A percentile compares a stretch with the other conserved stretches of the same genome.
Evolutionary conservation across 2,113 vertebrate genomes (phyloP).

Genomic region (Nicator chloris): DNA sequence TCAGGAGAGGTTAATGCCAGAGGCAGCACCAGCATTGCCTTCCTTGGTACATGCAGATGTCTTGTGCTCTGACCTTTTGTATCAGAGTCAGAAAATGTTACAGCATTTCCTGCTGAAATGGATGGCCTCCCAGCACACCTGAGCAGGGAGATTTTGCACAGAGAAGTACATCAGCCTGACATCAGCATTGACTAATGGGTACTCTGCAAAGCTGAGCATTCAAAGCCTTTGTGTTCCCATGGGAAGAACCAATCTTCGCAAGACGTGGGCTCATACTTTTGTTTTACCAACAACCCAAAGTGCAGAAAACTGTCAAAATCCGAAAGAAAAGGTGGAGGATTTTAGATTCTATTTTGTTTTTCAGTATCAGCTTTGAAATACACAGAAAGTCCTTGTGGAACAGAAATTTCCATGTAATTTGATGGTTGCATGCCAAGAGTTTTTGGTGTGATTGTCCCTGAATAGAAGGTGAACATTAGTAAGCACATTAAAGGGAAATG

Average conservation of each 20-base stretch:
- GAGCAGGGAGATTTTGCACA: background rate
- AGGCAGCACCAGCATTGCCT: rapidly evolving
- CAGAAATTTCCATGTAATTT: background rate
- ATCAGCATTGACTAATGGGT: background rate
- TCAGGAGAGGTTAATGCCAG: background rate
- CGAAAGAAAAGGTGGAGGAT: background rate
- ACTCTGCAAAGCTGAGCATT: background rate
- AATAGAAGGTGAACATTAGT: background rate
- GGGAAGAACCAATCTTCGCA: rapidly evolving
- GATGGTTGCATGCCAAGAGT: background rate
- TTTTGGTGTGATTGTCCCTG: background rate
- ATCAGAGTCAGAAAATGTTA: background rate
- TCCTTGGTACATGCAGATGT: rapidly evolving
- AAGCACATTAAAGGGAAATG: background rate
- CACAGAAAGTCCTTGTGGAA: background rate
- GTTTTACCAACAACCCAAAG: background rate
- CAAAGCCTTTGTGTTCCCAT: background rate
- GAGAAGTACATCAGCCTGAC: background rate
- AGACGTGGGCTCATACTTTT: background rate
- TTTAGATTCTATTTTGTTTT: background rate
- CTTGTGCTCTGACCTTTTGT: background rate
- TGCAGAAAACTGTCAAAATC: background rate
- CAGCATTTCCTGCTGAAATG: background rate
- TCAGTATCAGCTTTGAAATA: background rate
- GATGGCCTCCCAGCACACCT: background rate